phyloP scores from a whole-genome alignment of 2,797 vertebrate genomes.

The Eidolon dupreanum region DNA sequence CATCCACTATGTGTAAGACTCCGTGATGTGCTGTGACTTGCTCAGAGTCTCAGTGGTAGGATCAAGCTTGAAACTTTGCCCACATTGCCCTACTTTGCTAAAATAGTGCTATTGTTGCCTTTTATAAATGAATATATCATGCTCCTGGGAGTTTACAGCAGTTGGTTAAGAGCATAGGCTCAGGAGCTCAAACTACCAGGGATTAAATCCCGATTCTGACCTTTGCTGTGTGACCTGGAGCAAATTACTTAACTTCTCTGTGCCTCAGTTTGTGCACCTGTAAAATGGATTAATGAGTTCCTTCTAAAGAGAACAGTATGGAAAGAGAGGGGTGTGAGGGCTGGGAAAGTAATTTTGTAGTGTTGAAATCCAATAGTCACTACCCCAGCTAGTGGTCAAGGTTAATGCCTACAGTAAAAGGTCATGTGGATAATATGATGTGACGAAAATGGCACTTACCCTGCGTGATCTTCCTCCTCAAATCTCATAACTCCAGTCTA shows the following conservation, averaged over 20 bases:
- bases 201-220: neutral
- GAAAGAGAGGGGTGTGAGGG: neutral
- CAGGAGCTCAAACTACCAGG: neutral
- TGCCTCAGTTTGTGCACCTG: neutral
- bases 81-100: neutral
- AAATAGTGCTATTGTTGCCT: neutral
- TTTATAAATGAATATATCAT: accelerated
- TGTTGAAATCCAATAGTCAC: neutral
- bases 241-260: neutral
- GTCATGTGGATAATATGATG: accelerated
- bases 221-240: neutral
- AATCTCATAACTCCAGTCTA: neutral
- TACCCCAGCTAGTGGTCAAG: neutral
- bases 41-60: neutral
- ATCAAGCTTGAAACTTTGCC: neutral
- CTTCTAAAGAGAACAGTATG: neutral
- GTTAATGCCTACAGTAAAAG: neutral
- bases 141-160: neutral
- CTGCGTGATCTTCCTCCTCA: neutral
- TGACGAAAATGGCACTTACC: neutral
- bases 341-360: neutral
- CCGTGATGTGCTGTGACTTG: neutral
- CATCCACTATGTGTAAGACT: neutral
- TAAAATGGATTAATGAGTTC: neutral
- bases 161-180: neutral